Evolutionary conservation across 2,113 vertebrate genomes (phyloP).

Genomic region (Propithecus coquereli): DNA sequence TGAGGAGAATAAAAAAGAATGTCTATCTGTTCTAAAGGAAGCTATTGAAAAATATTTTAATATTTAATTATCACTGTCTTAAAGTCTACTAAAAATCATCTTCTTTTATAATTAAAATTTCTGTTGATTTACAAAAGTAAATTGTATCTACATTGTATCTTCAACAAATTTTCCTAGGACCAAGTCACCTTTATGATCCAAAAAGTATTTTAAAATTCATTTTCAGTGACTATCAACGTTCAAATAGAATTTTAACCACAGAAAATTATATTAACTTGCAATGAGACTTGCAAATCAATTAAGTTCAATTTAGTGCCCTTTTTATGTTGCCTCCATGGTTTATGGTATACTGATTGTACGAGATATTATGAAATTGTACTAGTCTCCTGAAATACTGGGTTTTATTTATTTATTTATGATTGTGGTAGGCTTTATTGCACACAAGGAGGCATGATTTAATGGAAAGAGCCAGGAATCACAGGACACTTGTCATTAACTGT

Average conservation of each 20-base stretch:
- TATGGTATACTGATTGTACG: not conserved
- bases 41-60: not conserved
- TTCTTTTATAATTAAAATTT: not conserved
- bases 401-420: constrained; percentile 5
- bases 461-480: constrained; percentile 18
- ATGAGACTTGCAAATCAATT: constrained; percentile 38
- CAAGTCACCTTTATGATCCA: not conserved
- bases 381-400: not conserved
- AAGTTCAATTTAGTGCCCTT: not conserved
- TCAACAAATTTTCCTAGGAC: not conserved
- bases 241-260: constrained; percentile 18
- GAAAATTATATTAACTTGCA: constrained; percentile 29
- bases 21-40: not conserved
- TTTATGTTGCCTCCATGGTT: not conserved
- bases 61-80: constrained; percentile 2
- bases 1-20: not conserved
- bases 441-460: not conserved
- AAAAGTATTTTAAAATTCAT: constrained; percentile 41
- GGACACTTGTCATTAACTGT: not conserved
- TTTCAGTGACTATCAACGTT: not conserved
- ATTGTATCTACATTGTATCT: not conserved
- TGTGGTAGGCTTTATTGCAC: not conserved
- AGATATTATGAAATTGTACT: not conserved
- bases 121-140: not conserved
- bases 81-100: not conserved